phyloP scores from a whole-genome alignment of 2,113 vertebrate genomes.

The Pholis gunnellus region DNA sequence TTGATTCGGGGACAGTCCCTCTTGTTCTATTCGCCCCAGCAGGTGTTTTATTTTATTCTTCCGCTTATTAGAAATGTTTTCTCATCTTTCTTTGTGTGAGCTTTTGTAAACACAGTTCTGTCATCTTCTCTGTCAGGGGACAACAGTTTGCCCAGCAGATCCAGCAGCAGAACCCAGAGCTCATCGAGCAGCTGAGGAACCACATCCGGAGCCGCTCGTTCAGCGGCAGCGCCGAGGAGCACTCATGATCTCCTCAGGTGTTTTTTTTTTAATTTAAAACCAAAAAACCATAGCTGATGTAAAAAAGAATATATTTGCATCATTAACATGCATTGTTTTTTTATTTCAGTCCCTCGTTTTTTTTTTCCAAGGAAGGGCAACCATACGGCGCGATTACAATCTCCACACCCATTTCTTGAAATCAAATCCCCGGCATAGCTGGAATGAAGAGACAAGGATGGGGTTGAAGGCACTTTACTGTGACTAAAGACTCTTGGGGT shows the following conservation, averaged over 20 bases:
- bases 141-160: constrained; percentile 99
- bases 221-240: constrained; percentile 94
- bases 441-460: constrained; percentile 69
- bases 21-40: not conserved
- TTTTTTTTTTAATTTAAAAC: not conserved
- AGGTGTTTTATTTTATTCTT: not conserved
- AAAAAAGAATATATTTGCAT: not conserved
- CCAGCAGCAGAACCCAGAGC: constrained; percentile 98
- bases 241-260: constrained; percentile 88
- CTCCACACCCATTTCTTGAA: constrained; percentile 81
- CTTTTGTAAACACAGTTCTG: not conserved
- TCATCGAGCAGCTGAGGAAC: constrained; percentile 97
- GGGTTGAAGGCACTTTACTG: constrained; percentile 77
- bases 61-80: not conserved
- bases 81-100: not conserved
- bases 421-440: constrained; percentile 71
- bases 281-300: fast-evolving
- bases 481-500: constrained; percentile 47
- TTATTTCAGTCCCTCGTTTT: constrained; percentile 42
- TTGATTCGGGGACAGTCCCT: not conserved
- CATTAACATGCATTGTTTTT: constrained; percentile 8
- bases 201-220: constrained; percentile 96
- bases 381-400: constrained; percentile 76
- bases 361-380: constrained; percentile 50
- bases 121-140: constrained; percentile 85